Evolutionary conservation across 2,113 vertebrate genomes (phyloP).

Genomic region (Prietella phreatophila): DNA sequence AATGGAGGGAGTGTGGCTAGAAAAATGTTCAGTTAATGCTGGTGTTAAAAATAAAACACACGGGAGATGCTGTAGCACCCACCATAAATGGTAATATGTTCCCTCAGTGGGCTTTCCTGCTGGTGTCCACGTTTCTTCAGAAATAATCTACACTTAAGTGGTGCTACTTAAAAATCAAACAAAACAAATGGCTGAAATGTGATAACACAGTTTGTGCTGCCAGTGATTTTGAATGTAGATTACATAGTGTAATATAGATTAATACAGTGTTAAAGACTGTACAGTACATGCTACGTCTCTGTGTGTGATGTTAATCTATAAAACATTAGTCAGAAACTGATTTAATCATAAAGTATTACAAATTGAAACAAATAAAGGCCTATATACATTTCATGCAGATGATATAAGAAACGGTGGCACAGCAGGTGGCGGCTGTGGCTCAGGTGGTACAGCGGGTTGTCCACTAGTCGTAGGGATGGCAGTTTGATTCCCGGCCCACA

Average conservation of each 20-base stretch:
- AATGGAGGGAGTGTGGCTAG: slow-evolving; percentile 11
- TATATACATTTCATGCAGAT: neutral
- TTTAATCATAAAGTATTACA: neutral
- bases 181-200: neutral
- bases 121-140: too few species aligned
- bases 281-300: neutral
- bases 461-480: too few species aligned
- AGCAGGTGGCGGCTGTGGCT: neutral
- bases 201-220: neutral
- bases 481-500: too few species aligned
- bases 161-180: neutral
- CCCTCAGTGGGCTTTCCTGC: neutral
- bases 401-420: neutral
- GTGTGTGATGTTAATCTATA: neutral
- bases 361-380: neutral
- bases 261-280: neutral
- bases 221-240: neutral
- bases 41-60: neutral
- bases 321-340: neutral
- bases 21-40: slow-evolving; percentile 23
- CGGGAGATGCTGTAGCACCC: neutral
- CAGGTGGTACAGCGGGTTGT: too few species aligned
- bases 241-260: neutral
- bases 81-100: neutral
- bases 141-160: neutral